phyloP scores from a whole-genome alignment of 2,113 vertebrate species.

The Nycticryphes semicollaris region DNA sequence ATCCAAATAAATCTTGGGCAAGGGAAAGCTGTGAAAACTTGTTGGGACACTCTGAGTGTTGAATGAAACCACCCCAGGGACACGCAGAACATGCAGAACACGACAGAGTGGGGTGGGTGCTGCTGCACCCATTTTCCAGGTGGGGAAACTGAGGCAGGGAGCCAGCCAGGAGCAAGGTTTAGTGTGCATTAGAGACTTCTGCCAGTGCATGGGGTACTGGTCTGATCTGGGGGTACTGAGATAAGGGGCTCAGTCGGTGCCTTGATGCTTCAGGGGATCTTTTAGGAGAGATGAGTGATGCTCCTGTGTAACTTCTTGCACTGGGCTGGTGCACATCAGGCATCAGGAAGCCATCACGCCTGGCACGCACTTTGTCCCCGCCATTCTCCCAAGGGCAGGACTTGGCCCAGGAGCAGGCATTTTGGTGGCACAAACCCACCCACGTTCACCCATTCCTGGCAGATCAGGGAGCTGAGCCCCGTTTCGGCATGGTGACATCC shows the following conservation, averaged over 20 bases:
- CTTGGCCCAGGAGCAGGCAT: background rate
- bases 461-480: background rate
- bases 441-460: background rate
- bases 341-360: background rate
- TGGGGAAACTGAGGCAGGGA: background rate
- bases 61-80: background rate
- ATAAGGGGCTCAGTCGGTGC: background rate
- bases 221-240: background rate
- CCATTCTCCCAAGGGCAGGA: background rate
- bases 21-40: background rate
- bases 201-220: background rate
- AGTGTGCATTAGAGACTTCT: background rate
- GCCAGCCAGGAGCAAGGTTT: background rate
- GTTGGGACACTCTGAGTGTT: background rate
- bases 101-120: background rate
- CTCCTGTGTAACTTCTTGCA: background rate
- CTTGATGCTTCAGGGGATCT: background rate
- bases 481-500: background rate
- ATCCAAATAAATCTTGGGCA: background rate
- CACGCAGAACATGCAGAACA: background rate
- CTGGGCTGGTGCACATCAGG: background rate
- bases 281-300: background rate
- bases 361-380: rapidly evolving
- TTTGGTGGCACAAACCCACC: background rate
- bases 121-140: background rate